These are phyloP conservation scores for Rugalucina vietnamica DNA, from an alignment of 2,888 invertebrate species.

Conservation along the genomic window DNA sequence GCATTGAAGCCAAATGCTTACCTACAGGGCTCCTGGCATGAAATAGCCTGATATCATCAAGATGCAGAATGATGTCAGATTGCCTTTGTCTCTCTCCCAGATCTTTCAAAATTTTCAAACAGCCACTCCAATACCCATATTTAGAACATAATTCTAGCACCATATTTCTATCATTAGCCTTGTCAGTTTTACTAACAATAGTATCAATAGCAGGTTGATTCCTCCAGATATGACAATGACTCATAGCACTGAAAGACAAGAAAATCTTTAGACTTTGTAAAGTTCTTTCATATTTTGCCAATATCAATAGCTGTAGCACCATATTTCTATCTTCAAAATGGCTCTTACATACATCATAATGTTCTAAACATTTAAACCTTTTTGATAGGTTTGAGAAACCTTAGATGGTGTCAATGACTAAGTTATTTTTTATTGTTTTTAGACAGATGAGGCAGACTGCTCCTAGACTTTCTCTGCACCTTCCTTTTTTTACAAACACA, in stretches of 20 bases:
- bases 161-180: background rate
- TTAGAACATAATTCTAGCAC: conserved; percentile 20
- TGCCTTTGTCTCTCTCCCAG: conserved; percentile 49
- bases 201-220: conserved; percentile 47
- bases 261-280: no score
- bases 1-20: conserved; percentile 27
- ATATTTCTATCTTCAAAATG: no score
- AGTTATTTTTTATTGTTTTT: no score
- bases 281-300: no score
- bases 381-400: no score
- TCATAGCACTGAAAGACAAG: conserved; percentile 51
- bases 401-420: no score
- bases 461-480: no score
- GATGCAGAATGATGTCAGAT: conserved; percentile 54
- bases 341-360: no score
- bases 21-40: conserved; percentile 34
- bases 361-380: no score
- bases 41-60: conserved; percentile 64
- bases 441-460: no score
- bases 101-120: conserved; percentile 65
- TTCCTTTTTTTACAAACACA: no score
- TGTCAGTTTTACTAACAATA: background rate
- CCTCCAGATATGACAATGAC: conserved; percentile 54
- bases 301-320: no score
- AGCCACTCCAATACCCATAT: conserved; percentile 68